Evolutionary conservation across 2,113 vertebrate species (phyloP), one percentile per base, ranked within the genome.

Genomic region (Carlito syrichta): DNA sequence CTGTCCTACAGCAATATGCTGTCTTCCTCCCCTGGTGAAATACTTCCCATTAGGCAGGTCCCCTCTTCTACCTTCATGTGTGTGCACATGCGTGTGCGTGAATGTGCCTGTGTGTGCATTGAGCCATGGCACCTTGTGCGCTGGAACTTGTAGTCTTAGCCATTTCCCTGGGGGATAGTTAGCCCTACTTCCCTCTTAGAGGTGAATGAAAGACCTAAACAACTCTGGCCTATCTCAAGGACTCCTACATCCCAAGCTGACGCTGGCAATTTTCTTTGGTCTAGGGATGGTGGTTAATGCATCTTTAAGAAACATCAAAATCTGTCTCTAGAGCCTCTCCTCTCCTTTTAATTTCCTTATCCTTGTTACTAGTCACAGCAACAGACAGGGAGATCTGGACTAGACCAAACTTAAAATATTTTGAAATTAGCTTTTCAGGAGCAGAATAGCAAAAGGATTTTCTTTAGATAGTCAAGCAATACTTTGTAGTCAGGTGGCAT

Each of bases 371-470:
- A 60, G 30, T 78, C 22, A 86, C 6, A 86, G 38, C 38, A 74
- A 63, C 23, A 38, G 35, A 73, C 1, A 52, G 86, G 23, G 19
- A 30, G 79, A 93, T 11, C 20, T 13, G 25, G 38, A 35, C 35
- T 68, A 62, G 22, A 66, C 20, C 45, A 62, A 91, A 50, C 38
- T 19, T 81, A n/a, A 52, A 66, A 13, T 17, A 73, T 43, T 88
- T 78, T 69, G 66, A 84, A n/a, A 25, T 32, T 50, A 66, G 20
- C 58, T 82, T 82, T 93, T 74, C 19, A 25, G 89, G 27, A 89
- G 32, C 48, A 43, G 3, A 79, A 12, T 25, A 93, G n/a, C 10
- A 94, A 35, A 69, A 5, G 1, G 3, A 92, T 38, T 74, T 58
- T 66, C 60, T 88, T 82, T 22, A 32, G 19, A 74, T 50, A n/a